Percentiles rank a stretch among this genome's conserved stretches.
phyloP scores from a whole-genome alignment of 2,888 invertebrate species.

The Tenodera sinensis region DNA sequence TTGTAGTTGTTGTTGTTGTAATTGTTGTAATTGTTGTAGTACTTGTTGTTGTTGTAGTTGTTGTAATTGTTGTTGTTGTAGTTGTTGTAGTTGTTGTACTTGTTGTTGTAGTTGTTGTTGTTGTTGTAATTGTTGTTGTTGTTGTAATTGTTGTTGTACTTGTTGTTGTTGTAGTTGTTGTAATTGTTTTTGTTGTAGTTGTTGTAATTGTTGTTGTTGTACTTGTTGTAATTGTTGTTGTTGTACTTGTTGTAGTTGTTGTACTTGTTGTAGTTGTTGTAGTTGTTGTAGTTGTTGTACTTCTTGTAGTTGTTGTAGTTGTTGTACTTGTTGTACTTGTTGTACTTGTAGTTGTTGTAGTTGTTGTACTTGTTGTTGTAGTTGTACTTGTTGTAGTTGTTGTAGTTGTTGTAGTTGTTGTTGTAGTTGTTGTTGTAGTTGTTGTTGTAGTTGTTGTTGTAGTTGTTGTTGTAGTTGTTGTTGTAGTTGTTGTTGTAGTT shows the following conservation, averaged over 20 bases:
- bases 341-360: neutral
- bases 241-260: neutral
- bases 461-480: neutral
- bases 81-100: neutral
- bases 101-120: neutral
- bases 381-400: neutral
- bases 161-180: neutral
- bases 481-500: neutral
- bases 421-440: neutral
- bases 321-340: neutral
- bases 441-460: neutral
- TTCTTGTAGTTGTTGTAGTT: neutral
- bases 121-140: neutral
- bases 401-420: neutral
- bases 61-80: neutral
- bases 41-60: too few species aligned
- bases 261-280: neutral
- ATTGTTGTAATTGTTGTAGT: too few species aligned
- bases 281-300: neutral
- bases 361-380: neutral
- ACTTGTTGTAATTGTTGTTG: neutral
- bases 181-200: neutral
- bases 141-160: neutral
- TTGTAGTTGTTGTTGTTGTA: too few species aligned
- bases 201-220: neutral